Evolutionary conservation across 2,888 invertebrate genomes (phyloP).

Genomic region (Lapara coniferarum): DNA sequence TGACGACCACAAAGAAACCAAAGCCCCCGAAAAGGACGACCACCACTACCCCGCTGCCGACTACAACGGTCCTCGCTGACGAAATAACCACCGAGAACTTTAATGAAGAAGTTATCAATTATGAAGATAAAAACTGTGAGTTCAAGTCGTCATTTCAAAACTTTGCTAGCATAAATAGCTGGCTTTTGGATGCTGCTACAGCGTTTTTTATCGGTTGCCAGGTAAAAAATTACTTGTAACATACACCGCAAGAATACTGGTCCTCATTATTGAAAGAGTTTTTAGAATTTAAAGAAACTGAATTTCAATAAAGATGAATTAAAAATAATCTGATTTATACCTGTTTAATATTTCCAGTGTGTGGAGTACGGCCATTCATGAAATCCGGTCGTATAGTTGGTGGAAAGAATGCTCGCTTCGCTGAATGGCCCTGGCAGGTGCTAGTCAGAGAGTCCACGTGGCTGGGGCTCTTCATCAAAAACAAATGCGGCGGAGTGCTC

Average conservation of each 20-base stretch:
- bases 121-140: slow-evolving; percentile 72
- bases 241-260: no score
- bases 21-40: slow-evolving; percentile 66
- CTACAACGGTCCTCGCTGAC: slow-evolving; percentile 62
- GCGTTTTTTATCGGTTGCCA: no score
- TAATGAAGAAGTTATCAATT: slow-evolving; percentile 62
- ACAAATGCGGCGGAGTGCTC: slow-evolving; percentile 97
- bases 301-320: not conserved
- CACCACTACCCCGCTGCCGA: slow-evolving; percentile 63
- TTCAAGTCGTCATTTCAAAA: slow-evolving; percentile 27
- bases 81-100: slow-evolving; percentile 73
- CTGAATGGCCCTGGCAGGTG: slow-evolving; percentile 97
- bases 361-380: slow-evolving; percentile 92
- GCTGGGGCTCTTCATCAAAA: slow-evolving; percentile 96
- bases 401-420: slow-evolving; percentile 93
- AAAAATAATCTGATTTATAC: not conserved
- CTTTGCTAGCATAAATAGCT: not conserved
- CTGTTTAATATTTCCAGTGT: slow-evolving; percentile 84
- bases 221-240: no score
- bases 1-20: slow-evolving; percentile 67
- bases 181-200: no score
- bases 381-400: slow-evolving; percentile 94
- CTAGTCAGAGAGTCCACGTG: slow-evolving; percentile 95
- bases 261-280: no score
- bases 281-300: not conserved